These are phyloP conservation scores for Agrotis ipsilon DNA, from an alignment of 2,888 invertebrate genomes.

Conservation along the genomic window DNA sequence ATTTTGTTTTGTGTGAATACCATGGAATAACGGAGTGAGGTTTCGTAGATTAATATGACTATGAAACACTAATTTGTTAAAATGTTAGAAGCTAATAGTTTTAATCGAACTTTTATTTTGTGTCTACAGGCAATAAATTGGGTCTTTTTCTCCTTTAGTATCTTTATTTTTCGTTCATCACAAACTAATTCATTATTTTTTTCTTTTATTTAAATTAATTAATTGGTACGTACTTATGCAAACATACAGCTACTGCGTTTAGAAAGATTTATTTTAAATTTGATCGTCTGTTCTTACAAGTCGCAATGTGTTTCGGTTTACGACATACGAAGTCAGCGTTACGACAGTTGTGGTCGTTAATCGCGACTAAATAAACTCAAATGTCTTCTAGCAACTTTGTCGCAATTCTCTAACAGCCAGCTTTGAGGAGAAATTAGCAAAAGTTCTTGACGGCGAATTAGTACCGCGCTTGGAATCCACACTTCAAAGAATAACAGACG, in stretches of 20 bases:
- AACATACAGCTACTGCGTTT: not conserved
- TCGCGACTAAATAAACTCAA: slow-evolving; percentile 72
- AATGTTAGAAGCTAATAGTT: not conserved
- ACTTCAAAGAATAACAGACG: slow-evolving; percentile 32
- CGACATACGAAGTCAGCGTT: slow-evolving; percentile 70
- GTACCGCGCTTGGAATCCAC: slow-evolving; percentile 26
- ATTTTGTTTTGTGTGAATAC: slow-evolving; percentile 61
- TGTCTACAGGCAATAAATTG: not conserved
- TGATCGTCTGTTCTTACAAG: slow-evolving; percentile 62
- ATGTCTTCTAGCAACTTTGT: slow-evolving; percentile 73
- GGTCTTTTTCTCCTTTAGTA: not conserved
- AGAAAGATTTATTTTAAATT: slow-evolving; percentile 24
- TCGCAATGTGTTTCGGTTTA: slow-evolving; percentile 71
- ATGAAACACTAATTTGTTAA: not conserved
- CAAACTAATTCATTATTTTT: no score
- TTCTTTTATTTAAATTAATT: no score
- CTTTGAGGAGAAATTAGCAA: slow-evolving; percentile 51
- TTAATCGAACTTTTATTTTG: not conserved
- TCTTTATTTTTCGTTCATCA: not conserved
- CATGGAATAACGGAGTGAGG: slow-evolving; percentile 20
- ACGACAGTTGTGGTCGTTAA: slow-evolving; percentile 74
- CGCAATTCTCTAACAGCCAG: slow-evolving; percentile 68
- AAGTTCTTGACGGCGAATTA: slow-evolving; percentile 48
- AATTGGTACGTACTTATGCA: not conserved
- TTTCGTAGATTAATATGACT: slow-evolving; percentile 4